A percentile compares a stretch with the other conserved stretches of the same genome.
phyloP scores from a whole-genome alignment of 2,888 invertebrate genomes.

The Synergus umbraculus region DNA sequence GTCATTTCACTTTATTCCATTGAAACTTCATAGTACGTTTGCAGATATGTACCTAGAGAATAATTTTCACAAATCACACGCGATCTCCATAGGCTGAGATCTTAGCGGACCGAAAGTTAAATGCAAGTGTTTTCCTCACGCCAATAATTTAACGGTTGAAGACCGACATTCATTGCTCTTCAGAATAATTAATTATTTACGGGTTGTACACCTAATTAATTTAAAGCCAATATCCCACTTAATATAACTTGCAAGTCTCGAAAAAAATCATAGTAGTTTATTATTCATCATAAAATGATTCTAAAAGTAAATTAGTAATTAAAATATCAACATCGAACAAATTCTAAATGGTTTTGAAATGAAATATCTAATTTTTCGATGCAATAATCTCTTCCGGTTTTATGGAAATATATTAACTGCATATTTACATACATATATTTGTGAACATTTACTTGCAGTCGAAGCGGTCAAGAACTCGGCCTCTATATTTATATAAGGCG shows the following conservation, averaged over 20 bases:
- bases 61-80: conserved; percentile 39
- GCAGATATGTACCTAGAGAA: neutral
- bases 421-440: conserved; percentile 10
- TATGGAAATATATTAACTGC: conserved; percentile 2
- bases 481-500: conserved; percentile 21
- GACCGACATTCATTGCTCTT: conserved; percentile 42
- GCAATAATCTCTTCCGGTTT: neutral
- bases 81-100: conserved; percentile 5
- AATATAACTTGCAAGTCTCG: neutral
- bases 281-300: too few relatives aligned
- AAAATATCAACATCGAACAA: too few relatives aligned
- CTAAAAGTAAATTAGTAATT: too few relatives aligned
- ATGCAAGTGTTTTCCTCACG: conserved; percentile 52
- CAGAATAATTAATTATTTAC: conserved; percentile 43
- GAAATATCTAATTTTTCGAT: neutral
- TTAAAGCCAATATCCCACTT: neutral
- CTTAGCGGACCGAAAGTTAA: conserved; percentile 10
- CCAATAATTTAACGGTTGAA: conserved; percentile 56
- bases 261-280: neutral
- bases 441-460: conserved; percentile 13
- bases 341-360: too few relatives aligned
- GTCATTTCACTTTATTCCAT: conserved; percentile 5
- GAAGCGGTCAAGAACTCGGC: conserved; percentile 28
- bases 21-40: neutral
- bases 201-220: conserved; percentile 42